Conservation (phyloP, 2,888 invertebrate species). For the Nomada flava region DNA sequence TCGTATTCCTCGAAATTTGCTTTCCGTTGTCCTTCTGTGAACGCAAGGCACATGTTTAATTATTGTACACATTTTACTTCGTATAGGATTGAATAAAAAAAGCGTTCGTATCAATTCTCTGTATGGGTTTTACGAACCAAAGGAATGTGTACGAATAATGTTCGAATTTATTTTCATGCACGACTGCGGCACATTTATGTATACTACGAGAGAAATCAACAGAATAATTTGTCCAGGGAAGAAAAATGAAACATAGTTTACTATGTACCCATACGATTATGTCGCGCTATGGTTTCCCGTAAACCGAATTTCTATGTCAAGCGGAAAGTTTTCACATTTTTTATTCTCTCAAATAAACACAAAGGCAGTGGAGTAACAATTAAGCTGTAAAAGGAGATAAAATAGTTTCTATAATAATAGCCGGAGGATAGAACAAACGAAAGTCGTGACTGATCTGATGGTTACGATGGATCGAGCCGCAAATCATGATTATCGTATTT, state of each 20-base stretch:
- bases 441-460: constrained; percentile 38
- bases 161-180: constrained; percentile 2
- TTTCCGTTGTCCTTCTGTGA: constrained; percentile 93
- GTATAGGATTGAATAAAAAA: background rate
- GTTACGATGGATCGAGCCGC: constrained; percentile 16
- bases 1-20: constrained; percentile 93
- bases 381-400: constrained; percentile 30
- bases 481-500: constrained; percentile 29
- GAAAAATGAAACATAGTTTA: constrained; percentile 1
- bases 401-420: constrained; percentile 50
- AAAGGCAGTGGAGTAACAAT: constrained; percentile 22
- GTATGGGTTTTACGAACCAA: background rate
- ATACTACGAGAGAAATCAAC: background rate
- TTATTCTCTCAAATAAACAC: constrained; percentile 1
- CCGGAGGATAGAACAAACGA: constrained; percentile 31
- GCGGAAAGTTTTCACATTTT: constrained; percentile 8
- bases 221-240: background rate
- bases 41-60: constrained; percentile 41
- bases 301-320: background rate
- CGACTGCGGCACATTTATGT: background rate
- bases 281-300: constrained; percentile 11
- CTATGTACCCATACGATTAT: background rate
- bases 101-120: constrained; percentile 1
- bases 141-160: constrained; percentile 2
- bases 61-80: constrained; percentile 27